These are phyloP conservation scores for Epinephelus awoara DNA, from an alignment of 2,797 vertebrate genomes.

Conservation along the genomic window DNA sequence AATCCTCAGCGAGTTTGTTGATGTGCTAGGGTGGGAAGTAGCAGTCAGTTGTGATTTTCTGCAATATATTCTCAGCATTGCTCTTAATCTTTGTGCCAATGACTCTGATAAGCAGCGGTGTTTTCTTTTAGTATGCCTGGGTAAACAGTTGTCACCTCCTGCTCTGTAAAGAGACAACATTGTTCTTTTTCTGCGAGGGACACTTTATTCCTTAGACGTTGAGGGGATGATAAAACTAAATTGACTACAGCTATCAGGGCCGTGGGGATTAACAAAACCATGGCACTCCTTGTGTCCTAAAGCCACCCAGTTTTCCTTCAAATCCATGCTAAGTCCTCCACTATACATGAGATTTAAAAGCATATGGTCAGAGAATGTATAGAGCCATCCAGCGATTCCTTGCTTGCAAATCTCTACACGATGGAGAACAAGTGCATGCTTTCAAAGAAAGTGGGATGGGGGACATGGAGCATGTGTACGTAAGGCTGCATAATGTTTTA, in stretches of 20 bases:
- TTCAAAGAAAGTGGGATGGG: constrained; percentile 39
- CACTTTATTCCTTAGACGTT: constrained; percentile 25
- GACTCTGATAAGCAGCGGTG: constrained; percentile 47
- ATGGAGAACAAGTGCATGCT: constrained; percentile 47
- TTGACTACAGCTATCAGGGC: constrained; percentile 28
- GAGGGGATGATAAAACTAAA: constrained; percentile 34
- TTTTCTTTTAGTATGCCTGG: constrained; percentile 43
- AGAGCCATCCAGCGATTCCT: neutral
- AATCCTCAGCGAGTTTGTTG: constrained; percentile 34
- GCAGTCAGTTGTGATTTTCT: constrained; percentile 28
- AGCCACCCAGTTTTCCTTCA: constrained; percentile 15
- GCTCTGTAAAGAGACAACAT: neutral
- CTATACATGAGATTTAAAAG: constrained; percentile 40
- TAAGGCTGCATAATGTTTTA: constrained; percentile 72
- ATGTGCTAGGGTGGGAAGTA: constrained; percentile 30
- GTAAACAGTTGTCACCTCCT: constrained; percentile 35
- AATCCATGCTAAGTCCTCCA: constrained; percentile 35
- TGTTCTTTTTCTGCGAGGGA: constrained; percentile 25
- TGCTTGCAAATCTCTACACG: constrained; percentile 29
- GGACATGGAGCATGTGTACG: constrained; percentile 52
- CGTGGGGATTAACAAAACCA: constrained; percentile 14
- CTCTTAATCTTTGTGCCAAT: constrained; percentile 69
- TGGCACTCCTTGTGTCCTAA: constrained; percentile 15
- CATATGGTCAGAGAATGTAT: neutral
- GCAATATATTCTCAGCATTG: constrained; percentile 50